Base-by-base conservation (phyloP, 1,140 invertebrate species). In the Ctenoplectra terminalis region DNA sequence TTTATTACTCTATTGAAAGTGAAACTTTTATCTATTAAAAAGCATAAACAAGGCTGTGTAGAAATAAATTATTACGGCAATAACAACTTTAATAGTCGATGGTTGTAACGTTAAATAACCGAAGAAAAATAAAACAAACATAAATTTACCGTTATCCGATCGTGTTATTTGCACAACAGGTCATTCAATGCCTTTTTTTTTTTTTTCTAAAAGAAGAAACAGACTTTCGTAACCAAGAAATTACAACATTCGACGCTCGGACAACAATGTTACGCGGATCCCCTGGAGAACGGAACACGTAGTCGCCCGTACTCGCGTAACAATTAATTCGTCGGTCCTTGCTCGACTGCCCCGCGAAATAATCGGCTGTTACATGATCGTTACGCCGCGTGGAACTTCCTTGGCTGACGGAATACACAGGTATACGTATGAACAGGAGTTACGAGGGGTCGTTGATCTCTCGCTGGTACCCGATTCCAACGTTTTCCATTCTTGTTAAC, bases 281-380 rank as follows among this genome's bases (percentile, higher is more conserved):
- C 11, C 48, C 31, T 2, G 34, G 31, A 48, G 54, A 69, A 52
- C 31, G 40, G 9, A 31, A 52, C 48, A 31, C 4, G 34, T 13
- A 46, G 48, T 43, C 26, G 77, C 11, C 48, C 37, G 50, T 50
- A 40, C 61, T 54, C 71, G 70, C 78, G 78, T 63, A 81, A 75
- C 72, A 74, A 81, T 81, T 81, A 81, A 81, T 75, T 74, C 71
- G 61, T 4, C 61, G 72, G 40, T 66, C 61, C 63, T 23, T 75
- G 77, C 69, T 74, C 72, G 71, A 81, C 66, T 63, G 67, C 72
- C 69, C 26, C 31, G 40, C 54, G 54, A 54, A 54, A 85, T 74
- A 85, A 85, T 86, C 78, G 50, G 80, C 52, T 73, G 73, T 86
- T 85, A 86, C 78, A 79, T 71, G 78, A 87, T 81, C 82, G 75